phyloP scores from a whole-genome alignment of 2,113 vertebrate species.

The Gambusia affinis region DNA sequence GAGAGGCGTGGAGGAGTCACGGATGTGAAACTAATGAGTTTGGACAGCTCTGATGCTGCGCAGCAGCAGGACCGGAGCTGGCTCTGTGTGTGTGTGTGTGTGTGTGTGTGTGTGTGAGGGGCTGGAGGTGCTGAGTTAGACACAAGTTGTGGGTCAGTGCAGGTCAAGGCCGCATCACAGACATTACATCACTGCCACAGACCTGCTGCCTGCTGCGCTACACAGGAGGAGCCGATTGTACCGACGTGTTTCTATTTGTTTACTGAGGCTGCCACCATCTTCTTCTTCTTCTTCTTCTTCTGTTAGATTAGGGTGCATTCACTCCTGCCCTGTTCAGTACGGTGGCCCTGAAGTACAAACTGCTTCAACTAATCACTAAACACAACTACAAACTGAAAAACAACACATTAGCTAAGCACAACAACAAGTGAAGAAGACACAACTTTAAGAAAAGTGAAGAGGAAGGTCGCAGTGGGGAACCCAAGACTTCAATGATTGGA shows the following conservation, averaged over 20 bases:
- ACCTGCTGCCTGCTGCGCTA: slow-evolving; percentile 21
- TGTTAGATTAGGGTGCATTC: background rate
- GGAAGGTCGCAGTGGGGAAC: too few species aligned
- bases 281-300: background rate
- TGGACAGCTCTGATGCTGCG: slow-evolving; percentile 65
- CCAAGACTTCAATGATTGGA: too few species aligned
- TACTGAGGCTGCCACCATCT: background rate
- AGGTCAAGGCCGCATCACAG: slow-evolving; percentile 63
- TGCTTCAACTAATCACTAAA: too few species aligned
- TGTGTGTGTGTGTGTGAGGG: slow-evolving; percentile 7
- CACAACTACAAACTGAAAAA: too few species aligned
- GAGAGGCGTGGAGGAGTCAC: slow-evolving; percentile 51
- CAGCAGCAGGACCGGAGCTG: slow-evolving; percentile 41
- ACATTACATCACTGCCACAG: slow-evolving; percentile 56
- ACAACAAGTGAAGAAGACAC: too few species aligned
- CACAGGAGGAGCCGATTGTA: slow-evolving; percentile 13
- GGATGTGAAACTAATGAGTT: slow-evolving; percentile 69
- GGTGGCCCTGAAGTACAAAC: too few species aligned
- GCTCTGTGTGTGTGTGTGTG: background rate
- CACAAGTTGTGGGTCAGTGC: slow-evolving; percentile 39
- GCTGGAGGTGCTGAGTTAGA: slow-evolving; percentile 14
- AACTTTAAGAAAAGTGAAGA: too few species aligned
- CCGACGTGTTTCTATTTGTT: background rate
- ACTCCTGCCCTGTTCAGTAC: too few species aligned
- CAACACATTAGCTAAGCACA: too few species aligned